Evolutionary conservation across 2,888 invertebrate genomes (phyloP), one percentile per base, ranked within the genome.

Genomic region (Agrypnus murinus): DNA sequence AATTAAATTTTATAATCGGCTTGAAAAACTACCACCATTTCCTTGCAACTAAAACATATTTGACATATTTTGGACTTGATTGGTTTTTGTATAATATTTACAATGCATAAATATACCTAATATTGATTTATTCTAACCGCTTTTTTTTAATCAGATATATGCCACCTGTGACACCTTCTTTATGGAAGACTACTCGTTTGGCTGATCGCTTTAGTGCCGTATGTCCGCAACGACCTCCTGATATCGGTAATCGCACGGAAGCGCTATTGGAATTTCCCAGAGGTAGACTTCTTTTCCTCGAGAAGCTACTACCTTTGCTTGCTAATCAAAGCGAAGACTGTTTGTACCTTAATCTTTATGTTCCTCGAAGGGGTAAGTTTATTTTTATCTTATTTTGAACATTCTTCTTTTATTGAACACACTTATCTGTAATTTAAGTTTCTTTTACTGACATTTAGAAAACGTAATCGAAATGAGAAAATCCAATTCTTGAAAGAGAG

Each of bases 311-410:
- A 79, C 95, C 96, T 14, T 87, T 95, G 77, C 90, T 98, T 70
- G 91, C 92, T 81, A 95, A 97, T 85, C 97, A 98, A 88, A 96
- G 95, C 86, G 99, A 99, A 88, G 98, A 99, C 89, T 99, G 99
- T 86, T 92, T 99, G 80, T 97, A 96, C 86, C 92, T 99, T 84
- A 99, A 99, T 88, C 91, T 99, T 78, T 99, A 97, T 88, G 95
- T 97, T 76, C 98, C 98, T 74, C 90, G 94, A 80, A 90, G 89
- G 81, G 90, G 91, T 92, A 84, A 89, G 89, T 84, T 60, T 63
- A 19, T 46, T 7, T 50, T 64, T 53, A 38, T 9, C 12, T 46
- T 17, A 46, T 31, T 48, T 25, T 5, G 25, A 25, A 25, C 25
- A 25, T 25, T 25, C 25, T 25, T 25, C 25, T 25, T 25, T 25